Conservation (phyloP, 2,888 invertebrate species). For the Cephus pygmeus region DNA sequence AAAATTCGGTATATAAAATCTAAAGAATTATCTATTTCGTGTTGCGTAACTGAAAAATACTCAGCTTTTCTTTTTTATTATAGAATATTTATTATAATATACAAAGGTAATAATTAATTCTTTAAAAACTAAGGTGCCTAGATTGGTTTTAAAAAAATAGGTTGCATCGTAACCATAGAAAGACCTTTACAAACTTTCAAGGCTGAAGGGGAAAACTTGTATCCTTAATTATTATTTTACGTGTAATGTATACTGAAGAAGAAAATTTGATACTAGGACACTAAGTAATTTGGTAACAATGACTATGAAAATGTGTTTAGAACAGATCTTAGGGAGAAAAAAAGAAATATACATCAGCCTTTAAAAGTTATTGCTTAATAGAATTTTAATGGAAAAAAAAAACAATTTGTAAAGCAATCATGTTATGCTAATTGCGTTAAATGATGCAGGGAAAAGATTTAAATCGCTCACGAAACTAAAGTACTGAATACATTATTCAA, state of each 20-base stretch:
- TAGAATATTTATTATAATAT: constrained; percentile 23
- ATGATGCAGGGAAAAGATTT: not conserved
- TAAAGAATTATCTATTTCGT: not conserved
- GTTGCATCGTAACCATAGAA: constrained; percentile 1
- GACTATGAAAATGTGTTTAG: not conserved
- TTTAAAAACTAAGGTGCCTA: constrained; percentile 23
- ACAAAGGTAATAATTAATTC: constrained; percentile 14
- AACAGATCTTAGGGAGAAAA: not conserved
- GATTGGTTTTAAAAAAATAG: constrained; percentile 18
- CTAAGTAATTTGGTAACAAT: constrained; percentile 21
- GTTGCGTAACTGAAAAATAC: not conserved
- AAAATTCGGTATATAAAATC: not conserved
- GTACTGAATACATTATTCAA: too few species aligned
- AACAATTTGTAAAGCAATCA: not conserved
- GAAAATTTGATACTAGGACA: constrained; percentile 12
- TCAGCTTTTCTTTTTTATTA: not conserved
- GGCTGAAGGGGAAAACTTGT: not conserved
- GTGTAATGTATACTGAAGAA: not conserved
- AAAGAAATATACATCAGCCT: not conserved
- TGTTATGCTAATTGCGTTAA: not conserved
- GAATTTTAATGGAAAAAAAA: not conserved
- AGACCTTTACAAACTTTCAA: constrained; percentile 7
- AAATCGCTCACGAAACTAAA: too few species aligned
- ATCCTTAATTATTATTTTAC: not conserved
- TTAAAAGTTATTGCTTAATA: not conserved